Evolutionary conservation across 2,797 vertebrate genomes (phyloP).

Genomic region (Percopsis omiscomaycus): DNA sequence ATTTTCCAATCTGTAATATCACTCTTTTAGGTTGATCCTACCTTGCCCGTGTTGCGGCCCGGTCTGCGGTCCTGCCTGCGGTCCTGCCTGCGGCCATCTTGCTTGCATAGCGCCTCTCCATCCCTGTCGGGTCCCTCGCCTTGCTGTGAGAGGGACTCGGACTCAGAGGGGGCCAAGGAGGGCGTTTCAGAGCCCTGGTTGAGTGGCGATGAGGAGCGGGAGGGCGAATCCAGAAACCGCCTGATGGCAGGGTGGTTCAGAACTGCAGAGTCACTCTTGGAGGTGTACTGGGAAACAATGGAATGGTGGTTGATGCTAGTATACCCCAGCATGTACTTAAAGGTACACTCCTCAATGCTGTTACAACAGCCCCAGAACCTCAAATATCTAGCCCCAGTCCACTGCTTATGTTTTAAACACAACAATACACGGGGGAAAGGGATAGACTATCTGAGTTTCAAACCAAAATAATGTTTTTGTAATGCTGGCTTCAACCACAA

Average conservation of each 20-base stretch:
- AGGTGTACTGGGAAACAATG: slow-evolving; percentile 71
- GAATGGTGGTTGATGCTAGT: not conserved
- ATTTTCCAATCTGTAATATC: not conserved
- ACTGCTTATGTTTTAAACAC: too few relatives aligned
- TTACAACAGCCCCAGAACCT: too few relatives aligned
- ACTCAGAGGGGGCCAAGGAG: slow-evolving; percentile 91
- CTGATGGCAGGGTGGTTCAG: slow-evolving; percentile 97
- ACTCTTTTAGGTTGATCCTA: slow-evolving; percentile 47
- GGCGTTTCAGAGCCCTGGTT: slow-evolving; percentile 94
- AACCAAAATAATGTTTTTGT: too few relatives aligned
- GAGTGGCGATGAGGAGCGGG: slow-evolving; percentile 93
- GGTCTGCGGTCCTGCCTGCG: slow-evolving; percentile 79
- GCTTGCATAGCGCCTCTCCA: slow-evolving; percentile 76
- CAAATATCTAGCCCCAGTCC: too few relatives aligned
- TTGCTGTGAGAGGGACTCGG: slow-evolving; percentile 90
- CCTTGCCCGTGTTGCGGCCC: slow-evolving; percentile 83
- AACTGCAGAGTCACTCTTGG: slow-evolving; percentile 85
- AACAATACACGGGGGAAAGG: too few relatives aligned
- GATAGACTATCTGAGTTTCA: too few relatives aligned
- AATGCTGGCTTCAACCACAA: too few relatives aligned
- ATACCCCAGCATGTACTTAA: not conserved
- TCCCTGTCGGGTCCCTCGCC: slow-evolving; percentile 89
- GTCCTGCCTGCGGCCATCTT: slow-evolving; percentile 76
- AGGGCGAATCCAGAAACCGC: slow-evolving; percentile 93
- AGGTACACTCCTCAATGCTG: too few relatives aligned